phyloP scores from a whole-genome alignment of 2,797 vertebrate genomes.

The Amblyraja radiata region DNA sequence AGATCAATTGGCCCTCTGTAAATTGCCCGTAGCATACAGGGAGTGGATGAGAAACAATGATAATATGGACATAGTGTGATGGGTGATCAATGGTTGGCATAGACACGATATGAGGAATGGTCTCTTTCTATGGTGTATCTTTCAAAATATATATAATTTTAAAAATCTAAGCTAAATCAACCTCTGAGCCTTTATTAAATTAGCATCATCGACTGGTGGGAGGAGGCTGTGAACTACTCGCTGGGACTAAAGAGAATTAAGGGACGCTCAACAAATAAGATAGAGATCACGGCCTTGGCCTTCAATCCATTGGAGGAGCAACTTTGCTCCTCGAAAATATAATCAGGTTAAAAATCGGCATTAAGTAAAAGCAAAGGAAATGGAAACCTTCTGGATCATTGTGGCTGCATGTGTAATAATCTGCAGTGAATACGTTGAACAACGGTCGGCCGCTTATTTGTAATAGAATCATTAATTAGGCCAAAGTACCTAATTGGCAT shows the following conservation, averaged over 20 bases:
- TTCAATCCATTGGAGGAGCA: neutral
- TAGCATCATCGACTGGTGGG: neutral
- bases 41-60: no score
- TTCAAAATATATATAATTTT: no score
- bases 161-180: no score
- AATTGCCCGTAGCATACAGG: no score
- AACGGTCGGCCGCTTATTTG: neutral
- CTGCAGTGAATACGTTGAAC: neutral
- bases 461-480: slow-evolving; percentile 11
- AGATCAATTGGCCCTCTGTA: no score
- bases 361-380: neutral
- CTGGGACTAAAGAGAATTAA: neutral
- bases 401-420: neutral
- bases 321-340: neutral
- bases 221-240: neutral
- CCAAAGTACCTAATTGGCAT: neutral
- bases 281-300: neutral
- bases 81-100: no score
- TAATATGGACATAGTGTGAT: no score
- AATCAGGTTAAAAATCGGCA: neutral
- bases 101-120: no score
- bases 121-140: no score
- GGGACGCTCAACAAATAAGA: neutral
- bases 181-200: neutral
- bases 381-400: neutral